Percentiles rank a stretch among this genome's conserved stretches.
Conservation (phyloP, 2,888 invertebrate genomes). For the Drosophila quinaria region DNA sequence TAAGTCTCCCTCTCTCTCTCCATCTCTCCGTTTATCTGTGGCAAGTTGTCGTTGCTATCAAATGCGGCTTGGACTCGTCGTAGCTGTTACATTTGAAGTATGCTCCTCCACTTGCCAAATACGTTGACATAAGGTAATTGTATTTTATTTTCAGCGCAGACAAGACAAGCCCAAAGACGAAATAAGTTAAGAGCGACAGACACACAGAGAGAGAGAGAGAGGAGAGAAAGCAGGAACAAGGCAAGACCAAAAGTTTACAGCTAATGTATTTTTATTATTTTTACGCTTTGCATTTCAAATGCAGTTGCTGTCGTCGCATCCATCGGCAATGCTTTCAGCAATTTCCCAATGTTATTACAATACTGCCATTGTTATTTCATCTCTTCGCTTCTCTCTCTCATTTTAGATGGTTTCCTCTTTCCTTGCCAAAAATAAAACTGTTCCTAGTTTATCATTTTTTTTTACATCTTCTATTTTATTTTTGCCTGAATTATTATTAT, state of each 20-base stretch:
- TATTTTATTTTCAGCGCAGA: slow-evolving; percentile 60
- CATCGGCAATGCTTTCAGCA: slow-evolving; percentile 50
- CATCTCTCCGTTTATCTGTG: slow-evolving; percentile 52
- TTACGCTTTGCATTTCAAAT: slow-evolving; percentile 77
- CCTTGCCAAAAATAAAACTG: neutral
- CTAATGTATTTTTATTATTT: slow-evolving; percentile 81
- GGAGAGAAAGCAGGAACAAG: neutral
- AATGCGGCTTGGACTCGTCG: slow-evolving; percentile 34
- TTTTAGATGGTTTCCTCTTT: neutral
- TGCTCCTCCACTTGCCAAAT: slow-evolving; percentile 59
- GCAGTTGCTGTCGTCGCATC: slow-evolving; percentile 51
- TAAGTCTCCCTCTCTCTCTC: slow-evolving; percentile 4
- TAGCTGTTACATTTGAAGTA: slow-evolving; percentile 55
- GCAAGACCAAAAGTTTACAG: slow-evolving; percentile 58
- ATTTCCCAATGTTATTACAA: slow-evolving; percentile 59
- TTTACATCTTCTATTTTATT: slow-evolving; percentile 1
- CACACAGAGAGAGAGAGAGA: neutral
- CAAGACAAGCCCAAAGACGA: slow-evolving; percentile 10
- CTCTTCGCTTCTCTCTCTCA: slow-evolving; percentile 1
- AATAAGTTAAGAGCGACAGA: slow-evolving; percentile 1
- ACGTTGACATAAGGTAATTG: slow-evolving; percentile 77
- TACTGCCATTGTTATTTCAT: slow-evolving; percentile 48
- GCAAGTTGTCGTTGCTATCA: slow-evolving; percentile 55
- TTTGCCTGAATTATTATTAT: slow-evolving; percentile 26
- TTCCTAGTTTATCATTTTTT: slow-evolving; percentile 8